These are phyloP conservation scores for Gobiocypris rarus DNA, from an alignment of 2,113 vertebrate genomes.

Conservation along the genomic window DNA sequence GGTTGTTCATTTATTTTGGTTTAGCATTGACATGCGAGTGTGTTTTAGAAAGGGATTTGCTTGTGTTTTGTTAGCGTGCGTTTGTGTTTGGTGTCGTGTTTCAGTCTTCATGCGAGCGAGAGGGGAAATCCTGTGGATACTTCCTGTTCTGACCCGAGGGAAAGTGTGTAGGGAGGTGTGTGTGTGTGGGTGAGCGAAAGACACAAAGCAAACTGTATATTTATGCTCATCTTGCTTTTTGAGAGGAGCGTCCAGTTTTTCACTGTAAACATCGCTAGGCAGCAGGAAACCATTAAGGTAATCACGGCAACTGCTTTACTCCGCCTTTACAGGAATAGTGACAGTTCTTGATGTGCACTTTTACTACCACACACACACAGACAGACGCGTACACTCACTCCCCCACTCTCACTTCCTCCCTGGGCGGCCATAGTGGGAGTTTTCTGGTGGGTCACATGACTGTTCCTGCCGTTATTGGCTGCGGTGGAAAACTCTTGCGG, in stretches of 20 bases:
- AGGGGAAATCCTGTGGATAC: slow-evolving; percentile 65
- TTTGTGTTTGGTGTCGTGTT: slow-evolving; percentile 60
- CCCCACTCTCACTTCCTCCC: slow-evolving; percentile 43
- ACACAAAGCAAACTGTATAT: slow-evolving; percentile 1
- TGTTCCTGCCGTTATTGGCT: not conserved
- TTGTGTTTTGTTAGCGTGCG: not conserved
- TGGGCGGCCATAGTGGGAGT: slow-evolving; percentile 24
- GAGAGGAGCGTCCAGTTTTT: slow-evolving; percentile 44
- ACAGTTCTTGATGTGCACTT: slow-evolving; percentile 46
- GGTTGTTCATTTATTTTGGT: not conserved
- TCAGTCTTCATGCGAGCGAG: slow-evolving; percentile 57
- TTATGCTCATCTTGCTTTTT: slow-evolving; percentile 46
- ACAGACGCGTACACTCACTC: not conserved
- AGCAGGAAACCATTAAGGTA: slow-evolving; percentile 61
- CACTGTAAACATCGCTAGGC: slow-evolving; percentile 48
- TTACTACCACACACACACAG: slow-evolving; percentile 6
- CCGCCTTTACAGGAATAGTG: slow-evolving; percentile 34
- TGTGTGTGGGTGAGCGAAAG: slow-evolving; percentile 6
- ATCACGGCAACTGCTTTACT: slow-evolving; percentile 40
- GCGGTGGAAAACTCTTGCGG: slow-evolving; percentile 30
- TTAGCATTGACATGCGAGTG: not conserved
- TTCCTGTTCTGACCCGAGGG: slow-evolving; percentile 64
- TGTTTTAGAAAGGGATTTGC: not conserved
- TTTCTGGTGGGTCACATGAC: slow-evolving; percentile 31
- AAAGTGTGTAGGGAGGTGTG: slow-evolving; percentile 46